Conservation (phyloP, 2,113 vertebrate genomes). For the Mirza zaza region DNA sequence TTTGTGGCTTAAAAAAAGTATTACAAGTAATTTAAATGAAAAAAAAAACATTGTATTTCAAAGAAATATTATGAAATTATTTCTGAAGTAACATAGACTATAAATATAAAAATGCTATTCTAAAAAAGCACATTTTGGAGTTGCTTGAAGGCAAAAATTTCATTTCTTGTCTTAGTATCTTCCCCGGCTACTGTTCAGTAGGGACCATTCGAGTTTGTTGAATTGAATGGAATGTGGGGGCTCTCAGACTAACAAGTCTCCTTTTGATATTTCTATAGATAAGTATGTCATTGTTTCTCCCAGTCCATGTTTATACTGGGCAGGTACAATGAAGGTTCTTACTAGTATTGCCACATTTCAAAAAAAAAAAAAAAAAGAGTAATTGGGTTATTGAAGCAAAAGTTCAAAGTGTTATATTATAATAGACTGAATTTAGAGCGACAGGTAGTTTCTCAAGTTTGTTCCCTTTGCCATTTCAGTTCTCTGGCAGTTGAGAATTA, state of each 20-base stretch:
- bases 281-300: not conserved
- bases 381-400: not conserved
- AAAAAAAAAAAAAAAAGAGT: not conserved
- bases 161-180: not conserved
- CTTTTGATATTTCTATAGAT: not conserved
- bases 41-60: not conserved
- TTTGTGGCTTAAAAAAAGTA: not conserved
- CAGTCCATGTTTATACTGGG: not conserved
- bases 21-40: not conserved
- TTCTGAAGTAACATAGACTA: not conserved
- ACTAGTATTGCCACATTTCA: not conserved
- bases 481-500: not conserved
- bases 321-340: not conserved
- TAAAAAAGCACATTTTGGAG: not conserved
- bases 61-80: not conserved
- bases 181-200: not conserved
- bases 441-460: not conserved
- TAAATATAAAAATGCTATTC: not conserved
- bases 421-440: not conserved
- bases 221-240: not conserved
- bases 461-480: not conserved
- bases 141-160: not conserved
- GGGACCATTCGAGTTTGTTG: not conserved
- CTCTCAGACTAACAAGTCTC: not conserved
- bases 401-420: not conserved